Percentiles rank a stretch among this genome's conserved stretches.
These are phyloP conservation scores for Malthinus seriepunctatus DNA, from an alignment of 2,888 invertebrate genomes.

Conservation along the genomic window DNA sequence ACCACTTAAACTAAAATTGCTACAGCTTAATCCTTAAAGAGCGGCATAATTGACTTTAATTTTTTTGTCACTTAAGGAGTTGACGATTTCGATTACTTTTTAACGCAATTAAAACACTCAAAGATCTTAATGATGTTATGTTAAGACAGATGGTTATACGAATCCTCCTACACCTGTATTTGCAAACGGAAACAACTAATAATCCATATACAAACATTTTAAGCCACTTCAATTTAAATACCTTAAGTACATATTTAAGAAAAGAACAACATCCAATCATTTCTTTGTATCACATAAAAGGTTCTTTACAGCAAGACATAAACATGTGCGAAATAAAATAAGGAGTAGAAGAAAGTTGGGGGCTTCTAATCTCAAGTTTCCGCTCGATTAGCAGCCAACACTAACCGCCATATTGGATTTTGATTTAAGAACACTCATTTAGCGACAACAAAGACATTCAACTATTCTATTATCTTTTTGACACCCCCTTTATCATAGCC, in stretches of 20 bases:
- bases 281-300: too few relatives aligned
- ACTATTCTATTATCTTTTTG: constrained; percentile 54
- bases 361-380: constrained; percentile 54
- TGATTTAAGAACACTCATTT: constrained; percentile 58
- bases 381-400: constrained; percentile 55
- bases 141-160: constrained; percentile 30
- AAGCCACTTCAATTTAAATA: constrained; percentile 1
- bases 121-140: constrained; percentile 17
- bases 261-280: too few relatives aligned
- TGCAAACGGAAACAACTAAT: constrained; percentile 30
- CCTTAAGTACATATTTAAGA: background rate
- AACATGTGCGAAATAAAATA: constrained; percentile 34
- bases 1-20: constrained; percentile 23
- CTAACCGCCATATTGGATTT: constrained; percentile 57
- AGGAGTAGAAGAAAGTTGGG: constrained; percentile 31
- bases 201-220: constrained; percentile 27
- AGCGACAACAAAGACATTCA: constrained; percentile 54
- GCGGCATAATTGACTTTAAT: constrained; percentile 24
- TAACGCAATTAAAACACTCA: constrained; percentile 33
- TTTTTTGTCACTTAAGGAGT: constrained; percentile 27
- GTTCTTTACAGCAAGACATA: background rate
- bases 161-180: constrained; percentile 31
- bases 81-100: constrained; percentile 27
- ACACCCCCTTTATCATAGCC: constrained; percentile 50
- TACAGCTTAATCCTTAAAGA: constrained; percentile 12